Percentiles rank a stretch among this genome's conserved stretches.
phyloP scores from a whole-genome alignment of 1,140 invertebrate genomes.

The Drosophila mauritiana region DNA sequence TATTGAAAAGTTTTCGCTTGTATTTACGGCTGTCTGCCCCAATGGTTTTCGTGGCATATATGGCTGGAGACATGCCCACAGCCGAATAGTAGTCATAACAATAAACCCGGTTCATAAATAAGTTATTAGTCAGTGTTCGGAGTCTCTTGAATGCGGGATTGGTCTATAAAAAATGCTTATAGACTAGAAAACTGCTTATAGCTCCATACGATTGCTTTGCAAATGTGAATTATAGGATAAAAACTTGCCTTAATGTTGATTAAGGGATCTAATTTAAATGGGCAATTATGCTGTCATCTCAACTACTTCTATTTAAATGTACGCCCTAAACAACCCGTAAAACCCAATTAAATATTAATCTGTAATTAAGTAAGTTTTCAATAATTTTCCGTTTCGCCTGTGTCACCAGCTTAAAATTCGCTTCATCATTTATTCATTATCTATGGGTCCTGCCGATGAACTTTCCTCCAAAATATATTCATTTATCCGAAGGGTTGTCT shows the following conservation, averaged over 20 bases:
- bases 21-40: slow-evolving; percentile 58
- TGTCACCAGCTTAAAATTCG: neutral
- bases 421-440: neutral
- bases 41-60: slow-evolving; percentile 8
- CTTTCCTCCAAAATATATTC: slow-evolving; percentile 10
- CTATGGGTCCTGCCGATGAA: neutral
- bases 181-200: no score
- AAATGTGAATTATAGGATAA: no score
- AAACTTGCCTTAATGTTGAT: no score
- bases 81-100: slow-evolving; percentile 61
- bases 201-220: no score
- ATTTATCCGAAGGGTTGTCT: slow-evolving; percentile 40
- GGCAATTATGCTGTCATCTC: neutral
- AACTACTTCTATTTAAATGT: neutral
- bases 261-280: no score
- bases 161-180: neutral
- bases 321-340: neutral
- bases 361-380: neutral
- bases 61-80: slow-evolving; percentile 9
- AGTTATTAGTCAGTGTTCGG: slow-evolving; percentile 71
- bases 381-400: neutral
- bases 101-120: slow-evolving; percentile 75
- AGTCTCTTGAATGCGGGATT: slow-evolving; percentile 2
- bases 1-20: slow-evolving; percentile 73
- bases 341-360: neutral